phyloP scores from a whole-genome alignment of 2,113 vertebrate species.

The Cochlearius cochlearius region DNA sequence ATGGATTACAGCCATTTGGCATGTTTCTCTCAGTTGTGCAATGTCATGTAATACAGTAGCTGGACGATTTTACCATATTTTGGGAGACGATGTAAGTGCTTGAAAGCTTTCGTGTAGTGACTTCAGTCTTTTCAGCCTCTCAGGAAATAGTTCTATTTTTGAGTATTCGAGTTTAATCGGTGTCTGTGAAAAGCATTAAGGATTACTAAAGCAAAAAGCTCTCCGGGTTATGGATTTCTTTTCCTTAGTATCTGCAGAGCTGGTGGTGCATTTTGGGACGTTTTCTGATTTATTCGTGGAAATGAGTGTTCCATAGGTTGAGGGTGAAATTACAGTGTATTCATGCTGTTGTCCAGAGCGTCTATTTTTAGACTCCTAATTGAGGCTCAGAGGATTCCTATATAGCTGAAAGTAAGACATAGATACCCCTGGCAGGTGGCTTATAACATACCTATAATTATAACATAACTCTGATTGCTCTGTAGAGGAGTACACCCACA shows the following conservation, averaged over 20 bases:
- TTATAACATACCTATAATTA: neutral
- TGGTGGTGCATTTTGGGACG: neutral
- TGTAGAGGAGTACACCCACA: neutral
- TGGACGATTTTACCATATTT: conserved; percentile 24
- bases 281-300: neutral
- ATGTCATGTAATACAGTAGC: conserved; percentile 25
- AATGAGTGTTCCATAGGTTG: neutral
- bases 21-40: neutral
- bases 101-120: neutral
- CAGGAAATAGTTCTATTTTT: neutral
- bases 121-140: conserved; percentile 3
- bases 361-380: neutral
- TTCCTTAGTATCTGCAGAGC: neutral
- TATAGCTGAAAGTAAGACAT: neutral
- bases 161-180: neutral
- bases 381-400: neutral
- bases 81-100: neutral
- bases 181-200: neutral
- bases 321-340: neutral
- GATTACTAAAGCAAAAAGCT: neutral
- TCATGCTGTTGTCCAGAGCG: neutral
- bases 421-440: neutral
- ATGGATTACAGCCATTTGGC: conserved; percentile 5
- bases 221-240: neutral
- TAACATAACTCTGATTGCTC: neutral